Conservation (phyloP, 2,888 invertebrate genomes). For the Cabera pusaria region DNA sequence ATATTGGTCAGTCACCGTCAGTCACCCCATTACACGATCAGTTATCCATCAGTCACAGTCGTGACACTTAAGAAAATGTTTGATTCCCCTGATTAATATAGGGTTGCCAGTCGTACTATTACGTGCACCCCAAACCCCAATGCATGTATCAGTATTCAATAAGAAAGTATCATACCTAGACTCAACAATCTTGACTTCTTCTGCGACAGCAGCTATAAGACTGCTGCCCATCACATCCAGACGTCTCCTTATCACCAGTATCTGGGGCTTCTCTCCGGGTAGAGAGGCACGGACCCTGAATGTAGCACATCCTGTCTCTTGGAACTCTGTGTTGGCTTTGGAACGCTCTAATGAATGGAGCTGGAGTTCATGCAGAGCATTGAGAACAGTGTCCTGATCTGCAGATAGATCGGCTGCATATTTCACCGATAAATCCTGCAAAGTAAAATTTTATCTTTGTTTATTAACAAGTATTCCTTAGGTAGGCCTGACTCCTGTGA, state of each 20-base stretch:
- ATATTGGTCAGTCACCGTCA: no score
- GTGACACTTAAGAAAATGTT: no score
- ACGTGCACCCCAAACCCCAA: no score
- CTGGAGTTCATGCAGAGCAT: constrained; percentile 85
- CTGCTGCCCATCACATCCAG: constrained; percentile 80
- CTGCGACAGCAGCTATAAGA: constrained; percentile 79
- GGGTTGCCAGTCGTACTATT: no score
- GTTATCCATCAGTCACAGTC: no score
- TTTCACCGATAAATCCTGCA: constrained; percentile 85
- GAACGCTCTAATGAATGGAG: constrained; percentile 88
- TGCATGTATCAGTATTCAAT: no score
- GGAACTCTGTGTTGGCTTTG: constrained; percentile 86
- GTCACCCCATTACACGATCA: no score
- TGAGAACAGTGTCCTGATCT: constrained; percentile 72
- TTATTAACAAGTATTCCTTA: no score
- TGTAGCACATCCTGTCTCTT: constrained; percentile 88
- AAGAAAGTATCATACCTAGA: constrained; percentile 76
- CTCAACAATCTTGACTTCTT: constrained; percentile 60
- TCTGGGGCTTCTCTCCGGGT: constrained; percentile 72
- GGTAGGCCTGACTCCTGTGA: no score
- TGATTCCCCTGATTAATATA: no score
- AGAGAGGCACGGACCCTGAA: constrained; percentile 86
- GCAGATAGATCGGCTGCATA: constrained; percentile 83
- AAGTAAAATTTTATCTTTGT: no score
- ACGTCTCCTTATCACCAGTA: constrained; percentile 81